Evolutionary conservation across 2,888 invertebrate species (phyloP).

Genomic region (Rutpela maculata): DNA sequence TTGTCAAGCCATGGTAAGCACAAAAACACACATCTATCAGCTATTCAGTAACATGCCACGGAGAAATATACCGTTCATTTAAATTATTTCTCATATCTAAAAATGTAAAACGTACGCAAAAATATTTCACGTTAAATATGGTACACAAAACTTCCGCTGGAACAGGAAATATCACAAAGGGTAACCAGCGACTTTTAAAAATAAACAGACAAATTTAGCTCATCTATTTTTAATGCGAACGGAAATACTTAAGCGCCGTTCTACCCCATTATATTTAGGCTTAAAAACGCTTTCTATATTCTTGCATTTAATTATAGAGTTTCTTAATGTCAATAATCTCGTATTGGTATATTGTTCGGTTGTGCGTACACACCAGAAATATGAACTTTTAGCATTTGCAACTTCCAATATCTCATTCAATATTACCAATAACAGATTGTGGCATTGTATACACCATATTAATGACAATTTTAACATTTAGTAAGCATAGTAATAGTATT

Average conservation of each 20-base stretch:
- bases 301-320: conserved; percentile 12
- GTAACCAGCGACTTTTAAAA: conserved; percentile 27
- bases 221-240: conserved; percentile 24
- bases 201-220: conserved; percentile 30
- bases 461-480: too few relatives aligned
- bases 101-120: not conserved
- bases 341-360: not conserved
- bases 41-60: too few relatives aligned
- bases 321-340: not conserved
- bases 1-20: too few relatives aligned
- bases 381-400: too few relatives aligned
- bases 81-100: not conserved
- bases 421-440: too few relatives aligned
- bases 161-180: conserved; percentile 35
- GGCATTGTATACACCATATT: too few relatives aligned
- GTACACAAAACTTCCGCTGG: conserved; percentile 30
- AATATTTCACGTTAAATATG: conserved; percentile 2
- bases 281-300: conserved; percentile 9
- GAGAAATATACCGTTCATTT: too few relatives aligned
- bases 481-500: too few relatives aligned
- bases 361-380: too few relatives aligned
- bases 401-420: too few relatives aligned
- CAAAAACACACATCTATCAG: too few relatives aligned
- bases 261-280: conserved; percentile 19
- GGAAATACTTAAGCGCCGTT: conserved; percentile 27